phyloP scores from a whole-genome alignment of 1,140 invertebrate genomes.

The Amyelois transitella region DNA sequence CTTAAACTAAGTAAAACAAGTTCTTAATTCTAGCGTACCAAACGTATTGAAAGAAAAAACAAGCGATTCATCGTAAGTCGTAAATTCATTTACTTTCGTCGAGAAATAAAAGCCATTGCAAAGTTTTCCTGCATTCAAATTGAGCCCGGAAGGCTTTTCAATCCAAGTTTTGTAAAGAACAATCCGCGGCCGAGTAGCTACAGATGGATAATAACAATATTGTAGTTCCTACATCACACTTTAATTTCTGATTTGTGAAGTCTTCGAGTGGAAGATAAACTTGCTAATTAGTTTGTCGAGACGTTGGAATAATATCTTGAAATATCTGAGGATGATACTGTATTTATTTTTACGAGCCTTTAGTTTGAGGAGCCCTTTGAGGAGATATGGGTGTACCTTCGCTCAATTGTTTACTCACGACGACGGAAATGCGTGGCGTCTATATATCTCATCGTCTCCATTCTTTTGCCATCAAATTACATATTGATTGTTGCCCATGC shows the following conservation, averaged over 20 bases:
- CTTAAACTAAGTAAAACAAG: slow-evolving; percentile 5
- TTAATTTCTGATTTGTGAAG: slow-evolving; percentile 2
- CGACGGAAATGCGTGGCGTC: no score
- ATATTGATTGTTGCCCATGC: no score
- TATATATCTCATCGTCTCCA: no score
- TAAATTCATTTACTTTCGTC: slow-evolving; percentile 59
- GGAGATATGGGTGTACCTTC: no score
- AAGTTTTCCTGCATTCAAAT: slow-evolving; percentile 58
- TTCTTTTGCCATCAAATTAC: no score
- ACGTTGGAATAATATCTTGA: neutral
- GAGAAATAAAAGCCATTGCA: slow-evolving; percentile 48
- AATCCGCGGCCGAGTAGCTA: slow-evolving; percentile 12
- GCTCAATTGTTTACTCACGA: no score
- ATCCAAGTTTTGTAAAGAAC: slow-evolving; percentile 54
- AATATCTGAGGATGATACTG: no score
- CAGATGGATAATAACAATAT: slow-evolving; percentile 6
- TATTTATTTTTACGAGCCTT: no score
- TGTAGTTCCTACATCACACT: slow-evolving; percentile 3
- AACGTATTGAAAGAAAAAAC: slow-evolving; percentile 16
- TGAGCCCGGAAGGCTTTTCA: slow-evolving; percentile 52
- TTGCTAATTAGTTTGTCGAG: neutral
- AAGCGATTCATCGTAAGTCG: slow-evolving; percentile 24
- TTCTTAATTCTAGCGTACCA: slow-evolving; percentile 5
- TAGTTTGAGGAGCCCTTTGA: no score
- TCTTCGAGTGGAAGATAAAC: neutral